These are phyloP conservation scores for Anastrepha obliqua DNA, from an alignment of 1,140 invertebrate genomes.

Conservation along the genomic window DNA sequence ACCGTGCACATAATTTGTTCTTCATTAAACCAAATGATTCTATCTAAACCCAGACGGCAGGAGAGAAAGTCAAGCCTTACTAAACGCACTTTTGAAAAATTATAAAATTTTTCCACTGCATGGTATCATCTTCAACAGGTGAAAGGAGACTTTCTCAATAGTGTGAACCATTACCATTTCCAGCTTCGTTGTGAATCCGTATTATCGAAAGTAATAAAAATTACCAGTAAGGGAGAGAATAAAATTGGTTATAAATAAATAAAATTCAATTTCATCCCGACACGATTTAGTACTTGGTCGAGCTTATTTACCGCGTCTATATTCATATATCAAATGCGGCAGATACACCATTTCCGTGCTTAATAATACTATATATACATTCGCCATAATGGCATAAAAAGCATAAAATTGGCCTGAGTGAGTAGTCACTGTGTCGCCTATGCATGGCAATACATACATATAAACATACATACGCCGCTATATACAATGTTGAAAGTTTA, in stretches of 20 bases:
- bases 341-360: not conserved
- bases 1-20: too few relatives aligned
- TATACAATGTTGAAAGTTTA: not conserved
- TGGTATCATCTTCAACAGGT: too few relatives aligned
- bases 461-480: not conserved
- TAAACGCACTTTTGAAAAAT: too few relatives aligned
- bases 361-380: not conserved
- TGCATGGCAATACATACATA: not conserved
- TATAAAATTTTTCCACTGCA: too few relatives aligned
- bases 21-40: too few relatives aligned
- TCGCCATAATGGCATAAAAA: slow-evolving; percentile 5
- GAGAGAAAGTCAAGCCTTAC: too few relatives aligned
- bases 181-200: too few relatives aligned
- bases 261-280: not conserved
- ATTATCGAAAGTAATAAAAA: too few relatives aligned
- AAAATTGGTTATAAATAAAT: not conserved
- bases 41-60: too few relatives aligned
- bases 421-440: not conserved
- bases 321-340: not conserved
- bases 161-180: too few relatives aligned
- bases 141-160: too few relatives aligned
- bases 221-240: too few relatives aligned
- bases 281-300: not conserved
- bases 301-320: not conserved
- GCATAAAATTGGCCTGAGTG: slow-evolving; percentile 9